phyloP scores from a whole-genome alignment of 1,140 invertebrate species.

The Drosophila azteca region DNA sequence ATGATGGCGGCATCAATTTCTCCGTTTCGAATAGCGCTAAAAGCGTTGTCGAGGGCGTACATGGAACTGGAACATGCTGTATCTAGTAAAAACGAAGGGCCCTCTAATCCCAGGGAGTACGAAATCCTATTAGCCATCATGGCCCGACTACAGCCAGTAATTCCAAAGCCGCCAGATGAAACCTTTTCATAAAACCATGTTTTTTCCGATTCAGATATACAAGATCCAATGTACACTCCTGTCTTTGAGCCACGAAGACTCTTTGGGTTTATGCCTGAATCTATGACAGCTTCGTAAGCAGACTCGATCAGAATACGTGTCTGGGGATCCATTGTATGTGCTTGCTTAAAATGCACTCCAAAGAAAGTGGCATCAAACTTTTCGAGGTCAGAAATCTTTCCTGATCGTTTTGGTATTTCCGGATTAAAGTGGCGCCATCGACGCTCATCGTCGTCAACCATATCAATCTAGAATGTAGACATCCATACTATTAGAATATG shows the following conservation, averaged over 20 bases:
- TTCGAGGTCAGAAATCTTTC: conserved; percentile 86
- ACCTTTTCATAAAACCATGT: conserved; percentile 89
- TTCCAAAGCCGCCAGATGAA: conserved; percentile 86
- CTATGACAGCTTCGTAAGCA: conserved; percentile 84
- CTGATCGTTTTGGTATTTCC: conserved; percentile 88
- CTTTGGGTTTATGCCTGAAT: conserved; percentile 83
- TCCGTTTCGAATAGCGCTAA: conserved; percentile 89
- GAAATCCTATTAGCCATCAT: conserved; percentile 97
- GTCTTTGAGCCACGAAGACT: conserved; percentile 88
- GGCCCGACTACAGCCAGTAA: conserved; percentile 93
- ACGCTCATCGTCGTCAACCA: conserved; percentile 90
- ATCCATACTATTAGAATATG: not conserved
- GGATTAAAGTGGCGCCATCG: conserved; percentile 89
- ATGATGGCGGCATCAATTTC: conserved; percentile 95
- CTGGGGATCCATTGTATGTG: conserved; percentile 85
- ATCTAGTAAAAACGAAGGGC: conserved; percentile 93
- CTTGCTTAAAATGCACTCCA: conserved; percentile 85
- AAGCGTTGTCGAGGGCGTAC: conserved; percentile 93
- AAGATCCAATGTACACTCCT: conserved; percentile 91
- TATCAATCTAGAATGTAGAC: conserved; percentile 85
- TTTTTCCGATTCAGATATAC: conserved; percentile 90
- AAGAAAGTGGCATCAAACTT: conserved; percentile 87
- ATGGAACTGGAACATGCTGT: conserved; percentile 96
- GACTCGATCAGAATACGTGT: conserved; percentile 84
- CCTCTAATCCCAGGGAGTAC: conserved; percentile 88